Evolutionary conservation across 2,113 vertebrate genomes (phyloP), one percentile per base, ranked within the genome.

Genomic region (Carettochelys insculpta): DNA sequence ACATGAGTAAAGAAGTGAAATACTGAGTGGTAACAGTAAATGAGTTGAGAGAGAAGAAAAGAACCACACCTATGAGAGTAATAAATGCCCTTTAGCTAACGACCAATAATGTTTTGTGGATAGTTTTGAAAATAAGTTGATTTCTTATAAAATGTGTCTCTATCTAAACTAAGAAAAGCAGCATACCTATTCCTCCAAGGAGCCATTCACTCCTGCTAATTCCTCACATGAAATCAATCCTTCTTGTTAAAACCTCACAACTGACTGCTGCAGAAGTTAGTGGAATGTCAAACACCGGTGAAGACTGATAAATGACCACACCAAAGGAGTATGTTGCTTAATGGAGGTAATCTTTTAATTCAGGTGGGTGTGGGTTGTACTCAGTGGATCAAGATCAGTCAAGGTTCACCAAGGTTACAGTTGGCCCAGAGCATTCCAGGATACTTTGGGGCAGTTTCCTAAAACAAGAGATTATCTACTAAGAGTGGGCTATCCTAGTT

Each of bases 381-480:
- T 83, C 27, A 47, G 41, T 58, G 54, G 2, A 45, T 51, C 34
- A 87, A 31, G 61, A 77, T 20, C 81, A 91, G 82, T 54, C 71
- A 17, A 27, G 76, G 24, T 56, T 86, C 3, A 1, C 68, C 76
- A 85, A 19, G 31, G 87, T 83, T 43, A 43, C 11, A 43, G 43
- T 27, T 8, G 86, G 53, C 6, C 25, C 45, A 83, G 1, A 79
- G 27, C 20, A 79, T 77, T 88, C 17, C 50, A 11, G 61, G 86
- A 11, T 50, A 77, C 45, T 25, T 6, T 27, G 14, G 65, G 34
- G 27, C 9, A 47, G 51, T 82, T 87, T 80, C 22, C 92, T 54
- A 68, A 89, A 90, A 89, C 34, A 83, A 91, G 84, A 79, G 5
- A 3, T 8, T 56, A 41, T 41, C 90, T 77, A 54, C 76, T 86